Evolutionary conservation across 2,797 vertebrate genomes (phyloP), one percentile per base, ranked within the genome.

Genomic region (Smutsia temminckii): DNA sequence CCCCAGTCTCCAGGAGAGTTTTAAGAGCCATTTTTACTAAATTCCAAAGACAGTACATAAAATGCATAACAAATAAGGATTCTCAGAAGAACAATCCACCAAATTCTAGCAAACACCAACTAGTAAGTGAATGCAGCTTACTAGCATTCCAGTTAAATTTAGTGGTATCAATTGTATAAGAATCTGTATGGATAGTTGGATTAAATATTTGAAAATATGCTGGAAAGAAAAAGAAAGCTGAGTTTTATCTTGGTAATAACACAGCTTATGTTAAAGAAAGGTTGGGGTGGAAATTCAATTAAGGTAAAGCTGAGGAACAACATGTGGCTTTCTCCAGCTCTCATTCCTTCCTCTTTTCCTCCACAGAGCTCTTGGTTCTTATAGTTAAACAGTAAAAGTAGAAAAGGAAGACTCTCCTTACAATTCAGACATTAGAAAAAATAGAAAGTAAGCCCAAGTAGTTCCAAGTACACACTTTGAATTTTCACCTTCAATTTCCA

Each of bases 171-270:
- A 10, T 49, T 91, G 7, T 92, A 46, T 71, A 93, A 74, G 74
- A 96, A 91, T 93, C 32, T 92, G 68, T 69, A 57, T 95, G 34
- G 27, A 27, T 78, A 69, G 37, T 37, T 57, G 79, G 57, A 92
- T 64, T 78, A 88, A 94, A 94, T 94, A 85, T 68, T 93, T 93
- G 71, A 89, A 96, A 95, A 91, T 91, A 85, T 69, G 69, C 32
- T 93, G 14, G 17, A 53, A 86, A 68, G 71, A 74, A 71, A 72
- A 59, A 85, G 57, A 91, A 93, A 89, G n/a, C 32, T 79, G 64
- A 95, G 32, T 80, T 88, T 94, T 79, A 75, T 59, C 34, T 89
- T 75, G 53, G 81, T 90, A 13, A 90, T 55, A 95, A 93, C 37
- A 91, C 12, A 89, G n/a, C 79, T 59, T 61, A 74, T 71, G 74